Conservation (phyloP, 2,113 vertebrate genomes). For the Phylloscopus trochiloides region DNA sequence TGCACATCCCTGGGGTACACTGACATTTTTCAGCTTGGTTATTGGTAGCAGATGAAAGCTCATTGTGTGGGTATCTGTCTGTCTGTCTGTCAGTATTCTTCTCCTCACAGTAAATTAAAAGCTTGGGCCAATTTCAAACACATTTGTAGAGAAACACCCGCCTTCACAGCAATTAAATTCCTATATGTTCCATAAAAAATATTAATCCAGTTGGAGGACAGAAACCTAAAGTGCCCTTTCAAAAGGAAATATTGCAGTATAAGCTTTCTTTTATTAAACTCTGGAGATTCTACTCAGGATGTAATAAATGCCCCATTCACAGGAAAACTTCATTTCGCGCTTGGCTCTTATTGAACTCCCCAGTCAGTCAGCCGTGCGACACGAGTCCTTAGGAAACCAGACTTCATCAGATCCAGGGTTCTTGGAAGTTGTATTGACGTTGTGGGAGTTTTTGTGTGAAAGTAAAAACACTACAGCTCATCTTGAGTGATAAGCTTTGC, state of each 20-base stretch:
- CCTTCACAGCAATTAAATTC: conserved; percentile 22
- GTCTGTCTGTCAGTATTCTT: background rate
- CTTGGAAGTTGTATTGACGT: conserved; percentile 35
- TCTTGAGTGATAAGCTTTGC: conserved; percentile 26
- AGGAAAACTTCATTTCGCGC: conserved; percentile 31
- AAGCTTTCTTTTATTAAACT: conserved; percentile 60
- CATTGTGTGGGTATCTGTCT: background rate
- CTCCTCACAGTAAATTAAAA: background rate
- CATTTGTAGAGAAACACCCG: background rate
- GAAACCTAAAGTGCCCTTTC: conserved; percentile 37
- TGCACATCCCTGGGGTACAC: background rate
- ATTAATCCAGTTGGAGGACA: conserved; percentile 32
- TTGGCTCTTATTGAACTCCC: conserved; percentile 53
- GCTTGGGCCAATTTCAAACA: background rate
- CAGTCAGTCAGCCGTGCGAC: conserved; percentile 21
- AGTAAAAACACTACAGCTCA: conserved; percentile 22
- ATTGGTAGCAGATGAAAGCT: background rate
- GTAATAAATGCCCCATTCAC: conserved; percentile 44
- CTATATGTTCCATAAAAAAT: background rate
- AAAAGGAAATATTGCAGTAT: conserved; percentile 43
- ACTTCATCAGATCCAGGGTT: conserved; percentile 47
- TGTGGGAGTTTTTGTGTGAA: conserved; percentile 52
- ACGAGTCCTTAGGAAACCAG: conserved; percentile 50
- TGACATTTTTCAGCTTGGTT: background rate
- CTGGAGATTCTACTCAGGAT: conserved; percentile 29